These are phyloP conservation scores for Caenorhabditis sp. DNA, from an alignment of 2,888 invertebrate species.

Conservation along the genomic window DNA sequence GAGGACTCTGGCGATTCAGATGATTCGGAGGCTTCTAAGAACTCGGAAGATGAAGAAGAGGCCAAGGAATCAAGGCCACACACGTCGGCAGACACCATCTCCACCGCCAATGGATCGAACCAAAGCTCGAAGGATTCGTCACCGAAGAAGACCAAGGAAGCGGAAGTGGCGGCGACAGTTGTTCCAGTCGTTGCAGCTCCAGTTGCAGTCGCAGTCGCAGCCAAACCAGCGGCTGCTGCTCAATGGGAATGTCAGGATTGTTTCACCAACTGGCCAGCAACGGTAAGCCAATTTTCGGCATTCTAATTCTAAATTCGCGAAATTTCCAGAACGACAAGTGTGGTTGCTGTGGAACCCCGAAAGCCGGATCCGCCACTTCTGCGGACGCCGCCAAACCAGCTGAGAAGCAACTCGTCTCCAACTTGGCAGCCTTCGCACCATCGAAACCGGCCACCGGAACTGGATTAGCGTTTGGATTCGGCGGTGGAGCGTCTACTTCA, in stretches of 20 bases:
- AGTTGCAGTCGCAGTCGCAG: background rate
- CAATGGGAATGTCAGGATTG: conserved; percentile 55
- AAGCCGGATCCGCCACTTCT: conserved; percentile 3
- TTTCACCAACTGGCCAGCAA: conserved; percentile 39
- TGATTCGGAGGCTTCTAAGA: conserved; percentile 17
- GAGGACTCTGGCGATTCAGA: background rate
- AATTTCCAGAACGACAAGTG: conserved; percentile 41
- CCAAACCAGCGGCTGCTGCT: background rate
- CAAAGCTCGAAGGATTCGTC: conserved; percentile 57
- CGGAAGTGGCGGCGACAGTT: background rate
- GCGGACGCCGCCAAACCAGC: conserved; percentile 13
- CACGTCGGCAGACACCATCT: conserved; percentile 60
- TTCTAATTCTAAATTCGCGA: background rate
- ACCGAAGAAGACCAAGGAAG: conserved; percentile 25
- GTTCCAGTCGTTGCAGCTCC: background rate
- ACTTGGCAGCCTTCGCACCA: conserved; percentile 32
- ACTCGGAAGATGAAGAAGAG: conserved; percentile 12
- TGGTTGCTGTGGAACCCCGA: conserved; percentile 44
- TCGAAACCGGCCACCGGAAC: conserved; percentile 1
- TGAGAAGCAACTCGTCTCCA: conserved; percentile 46
- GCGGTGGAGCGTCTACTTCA: conserved; percentile 14
- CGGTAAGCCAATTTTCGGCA: conserved; percentile 11
- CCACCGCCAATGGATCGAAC: conserved; percentile 41
- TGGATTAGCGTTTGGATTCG: conserved; percentile 52
- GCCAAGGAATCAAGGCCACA: conserved; percentile 51